Conservation (phyloP, 2,113 vertebrate genomes). For the Myiozetetes cayanensis region DNA sequence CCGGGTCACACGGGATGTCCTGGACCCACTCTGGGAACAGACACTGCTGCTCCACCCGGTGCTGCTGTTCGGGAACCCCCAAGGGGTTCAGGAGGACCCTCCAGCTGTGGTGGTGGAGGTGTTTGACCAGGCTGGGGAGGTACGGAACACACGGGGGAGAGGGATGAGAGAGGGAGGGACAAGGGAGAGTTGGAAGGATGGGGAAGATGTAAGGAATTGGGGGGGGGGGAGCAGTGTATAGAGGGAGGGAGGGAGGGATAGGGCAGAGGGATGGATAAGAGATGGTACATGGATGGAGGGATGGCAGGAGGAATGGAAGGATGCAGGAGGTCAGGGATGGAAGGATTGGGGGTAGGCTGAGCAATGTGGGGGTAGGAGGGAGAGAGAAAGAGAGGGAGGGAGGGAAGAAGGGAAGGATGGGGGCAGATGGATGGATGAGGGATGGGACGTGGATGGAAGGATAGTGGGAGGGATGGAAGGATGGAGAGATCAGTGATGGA, state of each 20-base stretch:
- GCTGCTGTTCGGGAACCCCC: conserved; percentile 63
- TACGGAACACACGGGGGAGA: background rate
- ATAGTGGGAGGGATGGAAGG: background rate
- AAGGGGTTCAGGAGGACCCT: conserved; percentile 9
- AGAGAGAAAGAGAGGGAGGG: background rate
- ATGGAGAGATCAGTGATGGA: no score
- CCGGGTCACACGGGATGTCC: background rate
- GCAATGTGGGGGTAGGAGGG: background rate
- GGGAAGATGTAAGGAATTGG: no score
- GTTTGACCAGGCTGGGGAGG: conserved; percentile 36
- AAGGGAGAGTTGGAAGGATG: no score
- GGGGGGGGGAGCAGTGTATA: no score
- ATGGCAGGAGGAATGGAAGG: background rate
- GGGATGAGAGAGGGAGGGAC: background rate
- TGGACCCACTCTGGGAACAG: conserved; percentile 71
- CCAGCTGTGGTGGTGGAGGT: conserved; percentile 64
- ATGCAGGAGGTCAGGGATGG: no score
- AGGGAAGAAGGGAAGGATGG: background rate
- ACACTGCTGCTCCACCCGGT: conserved; percentile 67
- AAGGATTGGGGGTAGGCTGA: background rate
- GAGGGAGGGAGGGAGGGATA: background rate
- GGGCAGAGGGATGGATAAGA: background rate
- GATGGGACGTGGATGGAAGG: background rate
- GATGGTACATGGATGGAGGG: background rate
- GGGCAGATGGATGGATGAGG: background rate